phyloP scores from a whole-genome alignment of 2,888 invertebrate genomes.

The Pyrochroa serraticornis region DNA sequence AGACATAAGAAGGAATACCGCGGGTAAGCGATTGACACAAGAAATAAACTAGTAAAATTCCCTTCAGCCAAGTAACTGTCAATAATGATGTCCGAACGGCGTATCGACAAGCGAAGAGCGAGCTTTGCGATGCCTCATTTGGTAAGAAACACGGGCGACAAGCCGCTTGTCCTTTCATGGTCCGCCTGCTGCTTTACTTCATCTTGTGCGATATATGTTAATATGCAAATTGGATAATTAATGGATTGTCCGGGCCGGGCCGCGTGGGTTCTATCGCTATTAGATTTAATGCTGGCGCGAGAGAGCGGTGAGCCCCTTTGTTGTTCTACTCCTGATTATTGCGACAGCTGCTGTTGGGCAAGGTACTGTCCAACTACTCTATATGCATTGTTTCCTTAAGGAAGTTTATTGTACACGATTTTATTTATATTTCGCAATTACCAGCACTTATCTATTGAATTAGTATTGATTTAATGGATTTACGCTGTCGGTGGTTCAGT shows the following conservation, averaged over 20 bases:
- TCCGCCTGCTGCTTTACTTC: constrained; percentile 40
- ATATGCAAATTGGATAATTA: constrained; percentile 50
- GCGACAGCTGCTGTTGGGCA: constrained; percentile 10
- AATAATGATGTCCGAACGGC: constrained; percentile 41
- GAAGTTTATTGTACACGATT: constrained; percentile 45
- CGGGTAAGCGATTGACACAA: constrained; percentile 33
- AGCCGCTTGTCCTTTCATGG: constrained; percentile 48
- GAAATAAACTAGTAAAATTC: constrained; percentile 43
- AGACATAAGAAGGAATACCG: constrained; percentile 11
- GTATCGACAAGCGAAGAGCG: constrained; percentile 38
- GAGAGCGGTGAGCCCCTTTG: constrained; percentile 9
- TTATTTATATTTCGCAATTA: constrained; percentile 49
- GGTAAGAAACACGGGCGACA: constrained; percentile 45
- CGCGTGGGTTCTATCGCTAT: constrained; percentile 44
- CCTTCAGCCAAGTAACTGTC: constrained; percentile 40
- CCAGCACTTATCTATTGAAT: constrained; percentile 46
- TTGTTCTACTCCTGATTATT: constrained; percentile 9
- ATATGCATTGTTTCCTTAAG: constrained; percentile 43
- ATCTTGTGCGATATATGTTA: constrained; percentile 49
- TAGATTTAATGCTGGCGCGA: constrained; percentile 27
- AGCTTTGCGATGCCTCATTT: constrained; percentile 43
- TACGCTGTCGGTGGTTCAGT: constrained; percentile 34
- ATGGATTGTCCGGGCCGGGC: constrained; percentile 42
- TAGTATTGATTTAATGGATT: constrained; percentile 45
- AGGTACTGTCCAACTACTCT: constrained; percentile 12